These are phyloP conservation scores for Tineola bisselliella DNA, from an alignment of 2,888 invertebrate genomes.

Conservation along the genomic window DNA sequence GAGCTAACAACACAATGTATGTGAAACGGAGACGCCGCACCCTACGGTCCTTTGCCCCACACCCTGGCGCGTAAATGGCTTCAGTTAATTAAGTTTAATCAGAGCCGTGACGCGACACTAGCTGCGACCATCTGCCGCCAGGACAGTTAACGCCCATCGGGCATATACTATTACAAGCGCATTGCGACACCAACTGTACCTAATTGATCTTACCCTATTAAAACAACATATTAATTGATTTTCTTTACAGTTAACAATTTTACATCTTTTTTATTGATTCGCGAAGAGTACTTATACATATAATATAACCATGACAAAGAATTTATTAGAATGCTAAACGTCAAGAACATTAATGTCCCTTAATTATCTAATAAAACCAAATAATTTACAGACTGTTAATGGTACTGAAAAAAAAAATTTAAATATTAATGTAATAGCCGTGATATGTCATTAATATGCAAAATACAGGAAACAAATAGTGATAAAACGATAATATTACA, in stretches of 20 bases:
- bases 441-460: background rate
- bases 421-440: background rate
- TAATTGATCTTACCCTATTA: background rate
- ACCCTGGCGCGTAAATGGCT: conserved; percentile 53
- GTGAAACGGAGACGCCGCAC: background rate
- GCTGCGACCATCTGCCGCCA: conserved; percentile 51
- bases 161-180: conserved; percentile 48
- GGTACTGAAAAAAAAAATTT: background rate
- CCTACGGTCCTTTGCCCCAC: conserved; percentile 27
- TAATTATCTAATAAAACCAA: background rate
- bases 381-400: background rate
- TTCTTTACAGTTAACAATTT: background rate
- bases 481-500: background rate
- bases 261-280: background rate
- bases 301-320: no score
- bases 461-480: background rate
- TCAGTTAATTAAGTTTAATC: conserved; percentile 69
- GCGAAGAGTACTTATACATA: background rate
- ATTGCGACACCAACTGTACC: background rate
- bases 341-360: background rate
- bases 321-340: no score
- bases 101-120: conserved; percentile 40
- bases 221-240: background rate
- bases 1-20: background rate
- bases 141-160: conserved; percentile 41